Base-by-base conservation (phyloP, 2,113 vertebrate genomes). In the Chamaetylas fuelleborni region DNA sequence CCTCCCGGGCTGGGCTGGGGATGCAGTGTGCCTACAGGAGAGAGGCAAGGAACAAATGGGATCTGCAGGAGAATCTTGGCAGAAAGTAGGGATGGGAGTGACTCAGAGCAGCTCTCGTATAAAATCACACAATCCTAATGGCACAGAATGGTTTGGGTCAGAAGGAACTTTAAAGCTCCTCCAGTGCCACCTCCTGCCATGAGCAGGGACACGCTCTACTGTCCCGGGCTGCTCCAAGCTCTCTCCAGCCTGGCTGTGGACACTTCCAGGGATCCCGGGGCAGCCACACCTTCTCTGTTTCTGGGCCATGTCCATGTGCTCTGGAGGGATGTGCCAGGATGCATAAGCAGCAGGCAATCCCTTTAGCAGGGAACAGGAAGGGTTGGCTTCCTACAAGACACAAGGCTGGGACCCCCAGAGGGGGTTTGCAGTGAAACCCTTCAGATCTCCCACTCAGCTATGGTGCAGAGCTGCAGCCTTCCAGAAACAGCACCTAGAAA, bases 181-280 rank as follows among this genome's bases (percentile, higher is more conserved):
- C 19, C 8, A 28, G 8, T 16, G 0, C 28, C 57, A 45, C 12
- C 9, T 22, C 8, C 31, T 60, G 53, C 28, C 42, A 4, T 3
- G 12, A 10, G 31, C 40, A 73, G 23, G 36, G 47, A 81, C 45
- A 6, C 26, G 19, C 81, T 18, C 26, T 40, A 16, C 40, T 23
- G 0, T 14, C 20, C 17, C 48, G 24, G 73, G 66, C 0, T 73
- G 60, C 42, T 73, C 61, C 25, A 34, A 84, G 10, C 28, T 48
- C 47, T 2, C 0, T 43, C 65, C 72, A 36, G 0, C 45, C 38
- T 29, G 45, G 12, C 40, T 5, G 5, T 31, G 61, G 40, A 3
- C 33, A 45, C 12, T 45, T 2, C 9, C 77, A 66, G 50, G 16
- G 38, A 31, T 31, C 12, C 76, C 34, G 40, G 33, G 61, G 26